Evolutionary conservation across 1,140 invertebrate species (phyloP).

Genomic region (Drosophila repletoides): DNA sequence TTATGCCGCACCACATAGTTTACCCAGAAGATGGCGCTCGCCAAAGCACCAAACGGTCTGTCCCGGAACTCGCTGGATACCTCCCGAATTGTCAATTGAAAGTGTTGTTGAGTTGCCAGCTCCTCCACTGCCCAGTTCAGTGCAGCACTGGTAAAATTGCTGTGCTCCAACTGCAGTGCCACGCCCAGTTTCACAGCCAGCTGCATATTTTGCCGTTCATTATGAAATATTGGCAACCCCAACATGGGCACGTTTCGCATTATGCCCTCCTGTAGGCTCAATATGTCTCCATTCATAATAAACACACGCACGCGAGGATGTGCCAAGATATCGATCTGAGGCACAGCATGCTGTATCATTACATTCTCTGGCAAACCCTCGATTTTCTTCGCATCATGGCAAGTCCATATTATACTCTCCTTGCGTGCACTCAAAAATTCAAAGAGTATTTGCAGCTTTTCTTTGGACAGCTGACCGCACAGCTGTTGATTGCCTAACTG

Average conservation of each 20-base stretch:
- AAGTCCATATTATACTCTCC: slow-evolving; percentile 84
- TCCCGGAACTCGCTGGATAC: slow-evolving; percentile 84
- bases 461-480: slow-evolving; percentile 62
- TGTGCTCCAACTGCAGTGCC: slow-evolving; percentile 51
- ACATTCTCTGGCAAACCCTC: slow-evolving; percentile 82
- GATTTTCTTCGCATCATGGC: slow-evolving; percentile 78
- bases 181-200: slow-evolving; percentile 64
- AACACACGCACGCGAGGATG: slow-evolving; percentile 83
- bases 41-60: slow-evolving; percentile 83
- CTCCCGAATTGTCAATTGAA: slow-evolving; percentile 79
- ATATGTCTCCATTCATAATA: slow-evolving; percentile 84
- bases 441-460: slow-evolving; percentile 77
- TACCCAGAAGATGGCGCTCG: slow-evolving; percentile 85
- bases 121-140: slow-evolving; percentile 67
- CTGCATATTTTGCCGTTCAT: slow-evolving; percentile 81
- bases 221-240: slow-evolving; percentile 83
- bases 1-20: slow-evolving; percentile 85
- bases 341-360: slow-evolving; percentile 83
- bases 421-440: slow-evolving; percentile 82
- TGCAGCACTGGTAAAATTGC: slow-evolving; percentile 60
- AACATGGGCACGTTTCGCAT: slow-evolving; percentile 84
- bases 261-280: slow-evolving; percentile 83
- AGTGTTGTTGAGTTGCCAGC: slow-evolving; percentile 48
- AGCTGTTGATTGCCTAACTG: slow-evolving; percentile 82
- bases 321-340: slow-evolving; percentile 85